Conservation (phyloP, 2,113 vertebrate genomes). For the Osmerus mordax region DNA sequence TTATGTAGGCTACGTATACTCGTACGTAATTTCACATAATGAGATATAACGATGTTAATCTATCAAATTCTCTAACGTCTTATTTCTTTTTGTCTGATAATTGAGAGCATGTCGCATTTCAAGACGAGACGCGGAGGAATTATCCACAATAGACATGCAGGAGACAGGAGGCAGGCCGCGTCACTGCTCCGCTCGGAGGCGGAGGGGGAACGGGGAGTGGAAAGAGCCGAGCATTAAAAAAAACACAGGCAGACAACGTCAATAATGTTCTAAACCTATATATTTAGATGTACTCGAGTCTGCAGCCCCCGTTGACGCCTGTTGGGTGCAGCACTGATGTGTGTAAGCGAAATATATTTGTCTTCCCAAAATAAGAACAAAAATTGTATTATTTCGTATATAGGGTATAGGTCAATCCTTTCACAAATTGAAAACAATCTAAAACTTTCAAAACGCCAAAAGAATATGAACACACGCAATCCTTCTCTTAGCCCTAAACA, state of each 20-base stretch:
- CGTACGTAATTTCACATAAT: no score
- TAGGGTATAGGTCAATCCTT: not conserved
- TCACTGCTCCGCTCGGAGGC: slow-evolving; percentile 34
- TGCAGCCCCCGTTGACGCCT: not conserved
- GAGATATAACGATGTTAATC: no score
- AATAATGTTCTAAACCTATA: slow-evolving; percentile 45
- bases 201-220: slow-evolving; percentile 37
- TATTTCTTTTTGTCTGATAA: slow-evolving; percentile 32
- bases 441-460: slow-evolving; percentile 24
- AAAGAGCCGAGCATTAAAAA: slow-evolving; percentile 44
- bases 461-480: not conserved
- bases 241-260: slow-evolving; percentile 9
- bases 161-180: slow-evolving; percentile 36
- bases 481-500: not conserved
- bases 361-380: not conserved
- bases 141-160: slow-evolving; percentile 45
- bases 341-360: not conserved
- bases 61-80: not conserved
- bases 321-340: not conserved
- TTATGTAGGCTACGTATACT: no score
- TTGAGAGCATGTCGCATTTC: slow-evolving; percentile 48
- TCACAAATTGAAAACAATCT: slow-evolving; percentile 13
- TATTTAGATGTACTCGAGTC: slow-evolving; percentile 16
- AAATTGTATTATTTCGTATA: not conserved
- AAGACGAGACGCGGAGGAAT: slow-evolving; percentile 22